Conservation (phyloP, 2,797 vertebrate species). For the Cottoperca gobio region DNA sequence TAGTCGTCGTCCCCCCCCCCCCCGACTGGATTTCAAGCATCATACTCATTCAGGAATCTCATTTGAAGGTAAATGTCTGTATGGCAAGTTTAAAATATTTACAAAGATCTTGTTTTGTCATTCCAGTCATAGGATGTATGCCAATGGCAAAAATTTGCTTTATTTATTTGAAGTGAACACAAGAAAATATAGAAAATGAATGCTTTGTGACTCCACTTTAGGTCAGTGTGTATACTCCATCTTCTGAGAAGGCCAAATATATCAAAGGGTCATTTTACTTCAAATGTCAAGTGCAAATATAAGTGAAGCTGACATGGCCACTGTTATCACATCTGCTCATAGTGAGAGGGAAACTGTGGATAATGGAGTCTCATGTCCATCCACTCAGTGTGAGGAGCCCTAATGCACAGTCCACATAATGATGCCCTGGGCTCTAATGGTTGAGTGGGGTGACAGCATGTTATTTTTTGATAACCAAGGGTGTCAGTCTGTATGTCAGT, state of each 20-base stretch:
- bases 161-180: too few species aligned
- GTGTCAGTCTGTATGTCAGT: slow-evolving; percentile 29
- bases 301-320: slow-evolving; percentile 21
- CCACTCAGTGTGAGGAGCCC: slow-evolving; percentile 18
- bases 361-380: slow-evolving; percentile 23
- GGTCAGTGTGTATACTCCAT: neutral
- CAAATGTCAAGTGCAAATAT: slow-evolving; percentile 16
- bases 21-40: neutral
- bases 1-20: too few species aligned
- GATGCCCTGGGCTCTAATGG: slow-evolving; percentile 46
- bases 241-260: slow-evolving; percentile 2
- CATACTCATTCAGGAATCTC: neutral
- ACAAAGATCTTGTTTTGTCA: neutral
- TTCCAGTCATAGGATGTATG: neutral
- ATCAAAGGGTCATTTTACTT: slow-evolving; percentile 30
- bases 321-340: slow-evolving; percentile 33
- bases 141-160: neutral
- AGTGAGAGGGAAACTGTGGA: neutral
- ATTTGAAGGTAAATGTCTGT: neutral
- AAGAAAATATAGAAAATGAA: neutral
- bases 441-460: slow-evolving; percentile 40
- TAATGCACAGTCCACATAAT: slow-evolving; percentile 51
- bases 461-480: slow-evolving; percentile 56
- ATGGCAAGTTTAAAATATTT: neutral
- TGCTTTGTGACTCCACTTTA: neutral